Base-by-base conservation (phyloP, 2,888 invertebrate species). In the Steromphala cineraria region DNA sequence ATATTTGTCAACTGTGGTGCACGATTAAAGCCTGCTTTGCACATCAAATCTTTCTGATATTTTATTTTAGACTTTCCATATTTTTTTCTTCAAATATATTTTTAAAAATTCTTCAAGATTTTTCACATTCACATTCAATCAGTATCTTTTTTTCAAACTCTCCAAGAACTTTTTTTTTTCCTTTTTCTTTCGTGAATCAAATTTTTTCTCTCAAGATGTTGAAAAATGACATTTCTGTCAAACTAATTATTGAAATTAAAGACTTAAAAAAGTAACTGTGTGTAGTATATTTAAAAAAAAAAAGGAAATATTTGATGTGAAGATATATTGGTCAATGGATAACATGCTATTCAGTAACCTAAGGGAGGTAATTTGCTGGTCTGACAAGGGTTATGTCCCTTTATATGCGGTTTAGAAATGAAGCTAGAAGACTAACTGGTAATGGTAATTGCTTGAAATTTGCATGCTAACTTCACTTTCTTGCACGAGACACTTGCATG, bases 351-450 rank as follows among this genome's bases (percentile, higher is more conserved):
- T 46, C 46, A 46, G 46, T 71, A 36, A 36, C 71, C 28, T 40
- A 71, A 40, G 71, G 71, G 71, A 71, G 71, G 36, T 71, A 71
- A 71, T 71, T 36, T 36, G n/a, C 31, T 71, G 17, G 13, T 71
- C 71, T 3, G 2, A 10, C 40, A 62, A 71, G 71, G 36, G 71
- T 71, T 71, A 71, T 36, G 28, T 36, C 71, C 71, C 71, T 71
- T 71, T 36, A 71, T 36, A 31, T 40, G 71, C 19, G 13, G n/a
- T 36, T 36, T 10, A 19, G 36, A n/a, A 56, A 8, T 56, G 4
- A n/a, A 21, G 56, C 19, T 56, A 21, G 19, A 15, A 56, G 13
- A 21, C 19, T 56, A 19, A 56, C 24, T 56, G 56, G 46, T 46
- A 13, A 46, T 46, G 10, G 46, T 5, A 10, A 8, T 13, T 46